Conservation (phyloP, 1,140 invertebrate species). For the Tetramorium alpestre region DNA sequence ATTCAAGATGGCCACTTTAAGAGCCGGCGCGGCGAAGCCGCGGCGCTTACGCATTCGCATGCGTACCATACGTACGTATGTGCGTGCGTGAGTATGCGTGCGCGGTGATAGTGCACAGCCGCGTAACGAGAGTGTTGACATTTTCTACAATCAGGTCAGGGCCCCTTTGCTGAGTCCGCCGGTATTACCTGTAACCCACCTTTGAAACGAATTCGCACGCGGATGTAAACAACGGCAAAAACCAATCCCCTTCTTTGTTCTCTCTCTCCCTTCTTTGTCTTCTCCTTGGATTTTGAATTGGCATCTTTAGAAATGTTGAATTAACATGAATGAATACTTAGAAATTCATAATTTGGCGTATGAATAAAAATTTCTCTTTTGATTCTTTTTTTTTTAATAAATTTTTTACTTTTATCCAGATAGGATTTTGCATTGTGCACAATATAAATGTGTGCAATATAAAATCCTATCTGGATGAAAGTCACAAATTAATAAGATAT, state of each 20-base stretch:
- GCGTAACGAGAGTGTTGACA: constrained; percentile 84
- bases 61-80: background rate
- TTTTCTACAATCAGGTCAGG: constrained; percentile 85
- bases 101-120: constrained; percentile 74
- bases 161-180: constrained; percentile 70
- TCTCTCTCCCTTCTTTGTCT: background rate
- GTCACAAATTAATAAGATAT: no score
- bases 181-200: constrained; percentile 80
- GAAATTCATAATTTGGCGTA: background rate
- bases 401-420: background rate
- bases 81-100: constrained; percentile 45
- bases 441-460: no score
- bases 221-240: constrained; percentile 61
- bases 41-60: background rate
- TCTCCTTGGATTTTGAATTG: background rate
- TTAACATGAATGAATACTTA: background rate
- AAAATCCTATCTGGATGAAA: no score
- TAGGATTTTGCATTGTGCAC: background rate
- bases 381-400: background rate
- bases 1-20: constrained; percentile 82
- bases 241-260: constrained; percentile 7
- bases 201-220: constrained; percentile 75
- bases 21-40: constrained; percentile 49
- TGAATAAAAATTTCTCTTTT: background rate
- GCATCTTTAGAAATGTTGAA: background rate